Evolutionary conservation across 2,113 vertebrate genomes (phyloP), one percentile per base, ranked within the genome.

Genomic region (Cephalopterus ornatus): DNA sequence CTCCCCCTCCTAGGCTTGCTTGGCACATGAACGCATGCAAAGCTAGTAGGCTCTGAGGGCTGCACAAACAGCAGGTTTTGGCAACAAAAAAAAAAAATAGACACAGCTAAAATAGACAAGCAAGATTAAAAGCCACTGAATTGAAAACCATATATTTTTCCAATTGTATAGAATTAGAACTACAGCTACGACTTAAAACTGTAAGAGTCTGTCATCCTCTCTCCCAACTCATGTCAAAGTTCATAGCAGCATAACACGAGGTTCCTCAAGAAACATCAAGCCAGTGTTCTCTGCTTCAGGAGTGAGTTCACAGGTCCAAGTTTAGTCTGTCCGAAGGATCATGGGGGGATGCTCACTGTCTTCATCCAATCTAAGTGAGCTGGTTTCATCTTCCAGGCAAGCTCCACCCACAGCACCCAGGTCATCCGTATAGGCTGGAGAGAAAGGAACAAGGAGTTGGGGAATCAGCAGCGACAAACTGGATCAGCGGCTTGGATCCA

Each of bases 341-440:
- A 99, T 99, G 8, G 99, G 99, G n/a, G 99, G 99, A 70, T 99
- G 99, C 94, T 99, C 99, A 17, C 99, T 99, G 97, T 99, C 99
- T 27, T 99, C 99, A 0, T 99, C 99, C 73, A 99, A 78, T 79
- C 98, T 98, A 70, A 99, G 96, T 10, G 98, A 97, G 53, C 79
- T 98, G 88, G 99, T 97, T 97, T 99, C 99, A 2, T 99, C 99
- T 47, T 99, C 99, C 63, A 99, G 96, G 37, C 98, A 98, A 10
- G 98, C 92, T 21, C 99, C 99, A 14, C 99, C 99, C 12, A 98
- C 99, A 0, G 99, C 99, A 2, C 99, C 99, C 95, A 99, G 97
- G 81, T 99, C 99, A n/a, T 99, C 99, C 0, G 98, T 95, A 88
- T 99, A 99, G 98, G 99, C 99, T 99, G 95, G 32, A 62, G 80